These are phyloP conservation scores for Dasypolia templi DNA, from an alignment of 2,888 invertebrate genomes.

Conservation along the genomic window DNA sequence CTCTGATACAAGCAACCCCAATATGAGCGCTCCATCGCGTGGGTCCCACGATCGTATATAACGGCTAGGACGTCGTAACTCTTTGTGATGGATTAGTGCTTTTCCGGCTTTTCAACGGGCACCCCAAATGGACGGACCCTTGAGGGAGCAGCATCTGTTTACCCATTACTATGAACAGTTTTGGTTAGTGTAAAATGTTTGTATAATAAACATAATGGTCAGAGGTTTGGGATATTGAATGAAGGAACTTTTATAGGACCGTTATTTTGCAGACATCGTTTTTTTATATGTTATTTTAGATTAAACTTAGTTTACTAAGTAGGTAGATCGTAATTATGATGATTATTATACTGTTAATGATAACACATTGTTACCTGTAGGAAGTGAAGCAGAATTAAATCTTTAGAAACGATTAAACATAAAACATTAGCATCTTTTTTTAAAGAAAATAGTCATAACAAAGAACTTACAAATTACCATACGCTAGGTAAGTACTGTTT, in stretches of 20 bases:
- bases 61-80: constrained; percentile 78
- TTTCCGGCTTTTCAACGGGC: constrained; percentile 86
- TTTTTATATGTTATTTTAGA: not conserved
- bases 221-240: not conserved
- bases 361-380: not conserved
- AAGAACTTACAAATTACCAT: not conserved
- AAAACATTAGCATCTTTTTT: not conserved
- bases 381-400: not conserved
- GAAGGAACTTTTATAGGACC: not conserved
- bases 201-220: constrained; percentile 40
- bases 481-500: not conserved
- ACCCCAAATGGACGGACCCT: constrained; percentile 78
- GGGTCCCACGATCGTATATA: constrained; percentile 75
- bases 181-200: constrained; percentile 62
- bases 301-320: not conserved
- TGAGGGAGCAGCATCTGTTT: constrained; percentile 67
- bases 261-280: not conserved
- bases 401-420: not conserved
- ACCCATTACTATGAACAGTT: constrained; percentile 64
- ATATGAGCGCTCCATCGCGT: constrained; percentile 66
- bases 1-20: constrained; percentile 55
- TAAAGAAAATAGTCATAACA: not conserved
- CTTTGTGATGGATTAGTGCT: constrained; percentile 85
- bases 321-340: no score
- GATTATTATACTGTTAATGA: not conserved